Conservation (phyloP, 1,140 invertebrate species). For the Polyergus mexicanus region DNA sequence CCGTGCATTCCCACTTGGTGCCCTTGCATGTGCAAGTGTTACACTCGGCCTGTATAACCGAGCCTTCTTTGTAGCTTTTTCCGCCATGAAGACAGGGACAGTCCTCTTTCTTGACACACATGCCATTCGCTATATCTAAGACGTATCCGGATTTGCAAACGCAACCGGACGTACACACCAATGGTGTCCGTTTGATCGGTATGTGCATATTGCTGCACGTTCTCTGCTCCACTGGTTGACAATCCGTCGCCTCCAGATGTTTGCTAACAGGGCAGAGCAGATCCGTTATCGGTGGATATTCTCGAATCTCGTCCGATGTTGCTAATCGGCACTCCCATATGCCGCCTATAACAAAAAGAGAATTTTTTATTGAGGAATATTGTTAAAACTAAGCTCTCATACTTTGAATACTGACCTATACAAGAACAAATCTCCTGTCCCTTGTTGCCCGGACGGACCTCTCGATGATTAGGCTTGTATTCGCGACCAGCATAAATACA, state of each 20-base stretch:
- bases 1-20: conserved; percentile 91
- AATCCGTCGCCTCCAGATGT: conserved; percentile 92
- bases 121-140: conserved; percentile 89
- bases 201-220: conserved; percentile 94
- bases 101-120: conserved; percentile 90
- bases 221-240: conserved; percentile 90
- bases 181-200: conserved; percentile 80
- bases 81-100: conserved; percentile 97
- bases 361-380: neutral
- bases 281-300: conserved; percentile 88
- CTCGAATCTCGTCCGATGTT: conserved; percentile 88
- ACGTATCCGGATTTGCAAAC: conserved; percentile 92
- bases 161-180: conserved; percentile 92
- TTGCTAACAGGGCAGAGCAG: conserved; percentile 88
- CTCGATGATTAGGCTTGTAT: conserved; percentile 92
- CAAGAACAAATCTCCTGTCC: conserved; percentile 92
- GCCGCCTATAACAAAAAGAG: conserved; percentile 64
- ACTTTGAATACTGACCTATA: conserved; percentile 81
- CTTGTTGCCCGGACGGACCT: conserved; percentile 89
- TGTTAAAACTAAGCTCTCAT: neutral
- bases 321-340: conserved; percentile 91
- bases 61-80: conserved; percentile 92
- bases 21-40: conserved; percentile 91
- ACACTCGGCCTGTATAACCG: conserved; percentile 92
- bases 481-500: conserved; percentile 91